Evolutionary conservation across 2,113 vertebrate genomes (phyloP).

Genomic region (Vulpes ferrilata): DNA sequence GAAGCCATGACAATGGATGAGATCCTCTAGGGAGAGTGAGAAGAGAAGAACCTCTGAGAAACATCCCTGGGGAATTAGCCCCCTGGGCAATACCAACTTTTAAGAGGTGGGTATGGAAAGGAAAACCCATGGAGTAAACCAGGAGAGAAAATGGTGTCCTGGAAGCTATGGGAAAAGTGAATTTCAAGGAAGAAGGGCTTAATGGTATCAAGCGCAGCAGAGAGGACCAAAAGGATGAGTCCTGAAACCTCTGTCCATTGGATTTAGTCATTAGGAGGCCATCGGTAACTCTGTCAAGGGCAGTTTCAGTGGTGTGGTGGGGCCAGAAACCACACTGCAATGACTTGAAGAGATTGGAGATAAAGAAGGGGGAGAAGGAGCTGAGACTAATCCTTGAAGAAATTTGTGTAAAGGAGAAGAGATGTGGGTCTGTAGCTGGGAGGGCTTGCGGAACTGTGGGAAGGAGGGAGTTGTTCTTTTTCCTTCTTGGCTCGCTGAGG

Average conservation of each 20-base stretch:
- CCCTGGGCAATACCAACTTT: not conserved
- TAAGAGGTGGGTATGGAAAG: not conserved
- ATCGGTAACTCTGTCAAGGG: not conserved
- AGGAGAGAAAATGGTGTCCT: not conserved
- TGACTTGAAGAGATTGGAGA: slow-evolving; percentile 11
- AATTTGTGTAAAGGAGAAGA: slow-evolving; percentile 7
- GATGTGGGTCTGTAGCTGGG: not conserved
- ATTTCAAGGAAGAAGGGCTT: not conserved
- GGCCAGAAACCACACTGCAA: not conserved
- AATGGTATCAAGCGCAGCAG: not conserved
- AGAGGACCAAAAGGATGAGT: not conserved
- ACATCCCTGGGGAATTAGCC: not conserved
- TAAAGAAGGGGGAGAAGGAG: not conserved
- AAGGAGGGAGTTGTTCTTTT: not conserved
- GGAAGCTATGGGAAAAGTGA: not conserved
- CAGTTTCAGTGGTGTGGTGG: not conserved
- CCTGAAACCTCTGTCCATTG: not conserved
- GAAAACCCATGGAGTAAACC: not conserved
- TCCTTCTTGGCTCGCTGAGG: slow-evolving; percentile 19
- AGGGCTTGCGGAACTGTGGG: not conserved
- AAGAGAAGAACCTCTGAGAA: not conserved
- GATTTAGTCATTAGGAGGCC: not conserved
- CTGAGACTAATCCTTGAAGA: not conserved
- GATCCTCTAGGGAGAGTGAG: not conserved
- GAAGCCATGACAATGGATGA: slow-evolving; percentile 5